Evolutionary conservation across 1,140 invertebrate species (phyloP).

Genomic region (Penaeus japonicus): DNA sequence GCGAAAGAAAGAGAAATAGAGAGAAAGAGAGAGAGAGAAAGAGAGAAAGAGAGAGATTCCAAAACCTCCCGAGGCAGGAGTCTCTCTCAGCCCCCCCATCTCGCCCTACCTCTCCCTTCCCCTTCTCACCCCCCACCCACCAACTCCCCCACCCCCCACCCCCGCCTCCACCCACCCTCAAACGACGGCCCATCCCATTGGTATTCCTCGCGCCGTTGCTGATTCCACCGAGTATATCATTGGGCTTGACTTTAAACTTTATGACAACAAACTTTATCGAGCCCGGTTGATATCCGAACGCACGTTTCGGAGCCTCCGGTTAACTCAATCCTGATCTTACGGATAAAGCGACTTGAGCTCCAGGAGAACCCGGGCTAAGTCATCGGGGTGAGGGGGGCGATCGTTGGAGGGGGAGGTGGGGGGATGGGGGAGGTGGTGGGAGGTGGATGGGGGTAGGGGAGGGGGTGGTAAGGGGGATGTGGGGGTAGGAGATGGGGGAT

Average conservation of each 20-base stretch:
- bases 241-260: constrained; percentile 47
- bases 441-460: neutral
- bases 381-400: constrained; percentile 28
- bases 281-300: constrained; percentile 30
- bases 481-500: neutral
- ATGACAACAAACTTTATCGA: constrained; percentile 53
- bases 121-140: no score
- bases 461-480: neutral
- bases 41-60: no score
- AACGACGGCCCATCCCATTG: neutral
- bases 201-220: neutral
- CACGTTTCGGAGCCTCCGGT: constrained; percentile 10
- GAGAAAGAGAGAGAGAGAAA: no score
- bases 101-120: no score
- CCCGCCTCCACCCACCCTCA: no score
- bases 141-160: no score
- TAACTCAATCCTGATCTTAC: constrained; percentile 49
- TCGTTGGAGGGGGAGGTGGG: neutral
- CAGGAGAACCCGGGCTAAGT: constrained; percentile 21
- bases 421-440: neutral
- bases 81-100: no score
- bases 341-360: constrained; percentile 13
- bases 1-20: no score
- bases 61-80: no score
- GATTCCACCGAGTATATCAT: constrained; percentile 49